A percentile compares a stretch with the other conserved stretches of the same genome.
Evolutionary conservation across 2,888 invertebrate genomes (phyloP).

Genomic region (Abscondita cerata): DNA sequence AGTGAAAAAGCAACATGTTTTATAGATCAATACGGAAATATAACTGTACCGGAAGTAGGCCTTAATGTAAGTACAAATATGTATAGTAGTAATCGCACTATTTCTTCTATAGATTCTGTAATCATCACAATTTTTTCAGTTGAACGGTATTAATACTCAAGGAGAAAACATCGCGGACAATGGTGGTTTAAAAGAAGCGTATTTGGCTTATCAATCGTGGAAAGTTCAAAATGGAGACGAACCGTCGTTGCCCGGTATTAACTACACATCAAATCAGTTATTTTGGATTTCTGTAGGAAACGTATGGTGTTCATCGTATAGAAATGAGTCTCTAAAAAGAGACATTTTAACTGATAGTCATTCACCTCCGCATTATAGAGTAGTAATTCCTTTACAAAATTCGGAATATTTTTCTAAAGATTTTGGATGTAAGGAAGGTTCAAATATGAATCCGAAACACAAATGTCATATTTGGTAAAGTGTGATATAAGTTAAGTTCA

Average conservation of each 20-base stretch:
- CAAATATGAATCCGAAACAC: conserved; percentile 64
- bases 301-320: conserved; percentile 85
- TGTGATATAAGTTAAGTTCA: not conserved
- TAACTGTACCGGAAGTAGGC: conserved; percentile 75
- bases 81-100: too few species aligned
- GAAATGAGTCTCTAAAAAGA: conserved; percentile 67
- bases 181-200: conserved; percentile 81
- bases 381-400: conserved; percentile 67
- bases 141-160: conserved; percentile 89
- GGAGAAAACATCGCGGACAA: conserved; percentile 94
- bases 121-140: conserved; percentile 60
- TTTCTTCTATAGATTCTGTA: not conserved
- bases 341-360: conserved; percentile 76
- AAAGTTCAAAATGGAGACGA: conserved; percentile 65
- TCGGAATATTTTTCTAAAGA: conserved; percentile 66
- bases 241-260: conserved; percentile 70
- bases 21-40: conserved; percentile 89
- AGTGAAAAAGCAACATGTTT: conserved; percentile 78
- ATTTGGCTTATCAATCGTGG: conserved; percentile 77
- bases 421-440: conserved; percentile 64
- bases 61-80: conserved; percentile 67
- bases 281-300: conserved; percentile 86
- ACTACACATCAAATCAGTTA: conserved; percentile 70
- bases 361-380: conserved; percentile 67
- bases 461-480: conserved; percentile 24